Conservation (phyloP, 2,888 invertebrate species). For the Leptarthrus brevirostris region DNA sequence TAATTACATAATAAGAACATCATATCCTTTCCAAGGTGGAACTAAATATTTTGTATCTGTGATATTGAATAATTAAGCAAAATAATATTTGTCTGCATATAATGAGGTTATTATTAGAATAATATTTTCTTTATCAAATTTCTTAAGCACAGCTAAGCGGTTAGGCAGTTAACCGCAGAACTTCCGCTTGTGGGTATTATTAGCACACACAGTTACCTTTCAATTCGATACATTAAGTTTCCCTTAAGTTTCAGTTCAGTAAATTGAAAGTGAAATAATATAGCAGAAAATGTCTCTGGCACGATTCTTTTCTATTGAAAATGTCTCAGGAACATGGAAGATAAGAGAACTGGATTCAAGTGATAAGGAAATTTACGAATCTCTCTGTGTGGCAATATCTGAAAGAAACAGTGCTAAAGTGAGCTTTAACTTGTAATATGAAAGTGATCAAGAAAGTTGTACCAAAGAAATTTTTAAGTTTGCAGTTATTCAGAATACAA, state of each 20-base stretch:
- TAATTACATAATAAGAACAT: too few relatives aligned
- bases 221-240: too few relatives aligned
- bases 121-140: too few relatives aligned
- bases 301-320: conserved; percentile 48
- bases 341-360: conserved; percentile 41
- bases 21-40: too few relatives aligned
- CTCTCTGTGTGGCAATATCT: conserved; percentile 53
- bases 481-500: conserved; percentile 16
- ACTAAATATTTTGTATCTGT: too few relatives aligned
- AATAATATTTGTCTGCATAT: too few relatives aligned
- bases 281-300: conserved; percentile 22
- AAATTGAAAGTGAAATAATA: not conserved
- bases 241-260: too few relatives aligned
- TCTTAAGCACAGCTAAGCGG: not conserved
- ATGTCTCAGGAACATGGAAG: conserved; percentile 35
- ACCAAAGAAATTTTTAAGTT: conserved; percentile 28
- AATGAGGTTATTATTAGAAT: too few relatives aligned
- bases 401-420: conserved; percentile 50
- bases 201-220: too few relatives aligned
- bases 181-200: not conserved
- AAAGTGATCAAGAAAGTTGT: not conserved
- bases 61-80: too few relatives aligned
- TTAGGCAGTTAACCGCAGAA: not conserved
- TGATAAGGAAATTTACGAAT: conserved; percentile 50
- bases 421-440: too few relatives aligned